Base-by-base conservation (phyloP, 2,113 vertebrate species). In the Tychaedon coryphoeus region DNA sequence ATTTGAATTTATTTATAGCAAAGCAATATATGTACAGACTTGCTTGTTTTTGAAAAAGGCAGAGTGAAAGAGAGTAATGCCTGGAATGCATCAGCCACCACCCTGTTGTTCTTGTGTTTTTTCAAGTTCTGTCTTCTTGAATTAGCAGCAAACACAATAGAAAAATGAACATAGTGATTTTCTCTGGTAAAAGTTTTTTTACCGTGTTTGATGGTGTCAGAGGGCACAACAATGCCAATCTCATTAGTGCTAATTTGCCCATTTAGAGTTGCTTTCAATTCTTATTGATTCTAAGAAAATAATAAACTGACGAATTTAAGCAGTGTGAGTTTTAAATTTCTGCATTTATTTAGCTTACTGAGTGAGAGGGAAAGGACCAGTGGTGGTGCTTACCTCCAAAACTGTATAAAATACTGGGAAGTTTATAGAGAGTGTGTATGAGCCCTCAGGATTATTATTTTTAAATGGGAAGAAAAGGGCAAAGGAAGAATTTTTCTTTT, bases 1-100 rank as follows among this genome's bases (percentile, higher is more conserved):
- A 88, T 91, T 91, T 90, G 69, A 66, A 92, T 92, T 91, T 93
- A 94, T 94, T 93, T 92, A 92, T 92, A 95, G 86, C 79, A 64
- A 81, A 89, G 86, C 43, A 81, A 78, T 95, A 34, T 93, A 67
- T 93, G 95, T 91, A 89, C 65, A 81, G 94, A 74, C 94, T 92
- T 89, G 92, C 89, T 96, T 92, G 69, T 43, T 92, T 92, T 84
- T 88, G 64, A 76, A 95, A 83, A 88, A 90, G 60, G 70, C 87
- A 92, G 78, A 58, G 64, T 66, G 67, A 79, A 80, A 80, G 86
- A 83, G 56, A 93, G 89, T 74, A 91, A 93, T 96, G 94, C 79
- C 57, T 92, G 95, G 92, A 96, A 95, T 92, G 95, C 80, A 91
- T 84, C 69, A 87, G 88, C 86, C 94, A 92, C 96, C 91, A 96